These are phyloP conservation scores for Centruroides sculpturatus DNA, from an alignment of 1,140 invertebrate genomes.

Conservation along the genomic window DNA sequence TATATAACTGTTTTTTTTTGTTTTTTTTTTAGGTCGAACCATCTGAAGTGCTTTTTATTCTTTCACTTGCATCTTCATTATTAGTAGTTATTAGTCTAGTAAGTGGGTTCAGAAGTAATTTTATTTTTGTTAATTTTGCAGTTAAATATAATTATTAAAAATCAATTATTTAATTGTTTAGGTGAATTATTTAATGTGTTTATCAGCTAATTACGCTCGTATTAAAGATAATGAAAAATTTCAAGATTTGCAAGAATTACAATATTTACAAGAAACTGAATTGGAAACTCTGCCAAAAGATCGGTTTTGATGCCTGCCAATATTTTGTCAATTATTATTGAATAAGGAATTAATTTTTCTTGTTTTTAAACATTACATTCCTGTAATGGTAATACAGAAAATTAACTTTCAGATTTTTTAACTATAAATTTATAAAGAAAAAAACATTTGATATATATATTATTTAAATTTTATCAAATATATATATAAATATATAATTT, in stretches of 20 bases:
- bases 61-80: conserved; percentile 64
- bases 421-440: too few species aligned
- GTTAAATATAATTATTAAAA: neutral
- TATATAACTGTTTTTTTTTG: too few species aligned
- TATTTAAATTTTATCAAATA: too few species aligned
- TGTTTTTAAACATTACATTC: too few species aligned
- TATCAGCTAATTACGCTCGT: conserved; percentile 38
- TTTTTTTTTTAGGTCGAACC: conserved; percentile 43
- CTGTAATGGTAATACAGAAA: too few species aligned
- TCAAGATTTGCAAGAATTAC: conserved; percentile 41
- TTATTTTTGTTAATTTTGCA: neutral
- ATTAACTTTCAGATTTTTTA: too few species aligned
- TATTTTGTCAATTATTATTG: too few species aligned
- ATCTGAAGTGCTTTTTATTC: conserved; percentile 74
- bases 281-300: conserved; percentile 23
- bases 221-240: conserved; percentile 21
- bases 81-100: conserved; percentile 73
- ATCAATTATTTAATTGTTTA: neutral
- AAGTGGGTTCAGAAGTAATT: neutral
- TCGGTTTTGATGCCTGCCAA: neutral
- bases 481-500: too few species aligned
- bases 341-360: too few species aligned
- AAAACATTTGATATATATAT: too few species aligned
- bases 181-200: conserved; percentile 80
- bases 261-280: conserved; percentile 64